Conservation (phyloP, 35 echinoderm and acorn worm genomes). For the Lytechinus pictus region DNA sequence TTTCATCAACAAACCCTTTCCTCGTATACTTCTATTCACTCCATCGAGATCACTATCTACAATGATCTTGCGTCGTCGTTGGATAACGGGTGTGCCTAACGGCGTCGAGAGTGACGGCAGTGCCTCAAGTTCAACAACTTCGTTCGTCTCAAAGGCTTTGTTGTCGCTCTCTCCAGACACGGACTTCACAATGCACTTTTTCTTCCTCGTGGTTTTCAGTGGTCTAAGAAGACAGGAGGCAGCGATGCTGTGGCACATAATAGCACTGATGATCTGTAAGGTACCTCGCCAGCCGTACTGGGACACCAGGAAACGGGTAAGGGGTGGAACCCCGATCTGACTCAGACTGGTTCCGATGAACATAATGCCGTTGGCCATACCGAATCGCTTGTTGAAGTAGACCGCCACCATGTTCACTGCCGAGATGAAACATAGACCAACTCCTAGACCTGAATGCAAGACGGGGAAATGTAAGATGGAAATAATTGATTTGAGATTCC, state of each 20-base stretch:
- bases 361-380: slow-evolving; percentile 25
- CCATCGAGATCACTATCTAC: not conserved
- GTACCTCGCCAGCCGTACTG: slow-evolving; percentile 28
- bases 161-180: not conserved
- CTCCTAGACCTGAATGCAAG: slow-evolving; percentile 22
- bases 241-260: slow-evolving; percentile 1
- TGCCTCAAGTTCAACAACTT: not conserved
- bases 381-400: slow-evolving; percentile 40
- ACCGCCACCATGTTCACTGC: slow-evolving; percentile 19
- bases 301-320: not conserved
- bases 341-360: slow-evolving; percentile 31
- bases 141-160: not conserved
- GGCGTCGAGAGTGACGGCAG: not conserved
- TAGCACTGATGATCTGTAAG: slow-evolving; percentile 15
- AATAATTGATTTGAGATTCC: not conserved
- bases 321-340: slow-evolving; percentile 31
- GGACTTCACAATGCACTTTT: not conserved
- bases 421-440: slow-evolving; percentile 30
- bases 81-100: slow-evolving; percentile 20
- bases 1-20: not conserved
- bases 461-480: no score
- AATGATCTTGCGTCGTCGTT: not conserved
- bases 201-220: not conserved
- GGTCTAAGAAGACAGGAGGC: not conserved
- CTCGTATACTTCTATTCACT: not conserved